A percentile compares a stretch with the other conserved stretches of the same genome.
phyloP scores from a whole-genome alignment of 35 echinoderm and acorn worm genomes.

The Diadema setosum region DNA sequence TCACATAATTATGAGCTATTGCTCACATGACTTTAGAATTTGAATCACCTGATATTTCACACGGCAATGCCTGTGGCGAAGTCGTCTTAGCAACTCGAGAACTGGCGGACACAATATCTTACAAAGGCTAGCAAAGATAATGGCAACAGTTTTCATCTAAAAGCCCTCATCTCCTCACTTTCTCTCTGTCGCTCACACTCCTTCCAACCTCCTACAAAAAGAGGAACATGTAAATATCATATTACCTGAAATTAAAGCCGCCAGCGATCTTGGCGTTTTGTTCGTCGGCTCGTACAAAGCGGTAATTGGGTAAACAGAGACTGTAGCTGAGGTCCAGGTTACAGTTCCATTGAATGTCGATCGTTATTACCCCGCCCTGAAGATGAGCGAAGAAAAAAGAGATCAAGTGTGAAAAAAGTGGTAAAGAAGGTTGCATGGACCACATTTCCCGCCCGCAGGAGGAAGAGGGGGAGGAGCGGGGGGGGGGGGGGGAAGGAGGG shows the following conservation, averaged over 20 bases:
- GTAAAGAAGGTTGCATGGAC: no score
- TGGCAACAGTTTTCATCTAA: no score
- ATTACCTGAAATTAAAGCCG: conserved; percentile 97
- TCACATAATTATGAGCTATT: no score
- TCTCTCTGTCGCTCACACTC: not conserved
- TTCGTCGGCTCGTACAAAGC: conserved; percentile 69
- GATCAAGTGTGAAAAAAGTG: no score
- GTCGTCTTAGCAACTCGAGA: no score
- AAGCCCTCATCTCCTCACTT: not conserved
- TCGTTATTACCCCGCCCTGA: conserved; percentile 86
- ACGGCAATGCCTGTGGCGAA: no score
- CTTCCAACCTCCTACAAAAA: not conserved
- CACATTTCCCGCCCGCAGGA: no score
- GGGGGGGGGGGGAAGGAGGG: not conserved
- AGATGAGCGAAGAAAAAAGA: not conserved
- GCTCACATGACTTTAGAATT: no score
- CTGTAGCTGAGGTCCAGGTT: conserved; percentile 61
- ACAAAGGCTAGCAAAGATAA: no score
- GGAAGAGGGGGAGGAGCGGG: not conserved
- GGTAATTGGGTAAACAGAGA: conserved; percentile 79
- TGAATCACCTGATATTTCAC: no score
- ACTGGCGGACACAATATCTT: no score
- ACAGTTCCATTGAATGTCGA: conserved; percentile 95
- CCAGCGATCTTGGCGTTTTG: conserved; percentile 44
- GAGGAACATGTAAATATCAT: not conserved